Percentiles rank a stretch among this genome's conserved stretches.
Evolutionary conservation across 2,888 invertebrate genomes (phyloP).

Genomic region (Tachina lurida): DNA sequence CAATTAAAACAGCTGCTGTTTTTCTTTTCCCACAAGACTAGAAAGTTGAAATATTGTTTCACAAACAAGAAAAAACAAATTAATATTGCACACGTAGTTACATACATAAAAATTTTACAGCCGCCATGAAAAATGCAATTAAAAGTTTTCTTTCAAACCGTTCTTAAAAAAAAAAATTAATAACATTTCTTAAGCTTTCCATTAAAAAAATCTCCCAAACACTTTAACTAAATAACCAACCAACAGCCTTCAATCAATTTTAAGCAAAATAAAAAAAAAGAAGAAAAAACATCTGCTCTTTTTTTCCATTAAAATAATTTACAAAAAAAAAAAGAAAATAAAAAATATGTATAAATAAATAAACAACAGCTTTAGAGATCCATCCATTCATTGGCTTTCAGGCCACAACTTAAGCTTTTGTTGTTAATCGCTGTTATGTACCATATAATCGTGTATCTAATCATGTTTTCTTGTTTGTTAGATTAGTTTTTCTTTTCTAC

Average conservation of each 20-base stretch:
- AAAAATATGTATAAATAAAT: not conserved
- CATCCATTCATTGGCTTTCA: conserved; percentile 48
- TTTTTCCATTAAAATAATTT: conserved; percentile 56
- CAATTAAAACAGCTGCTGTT: too few species aligned
- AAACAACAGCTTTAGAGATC: conserved; percentile 14
- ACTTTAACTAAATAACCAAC: conserved; percentile 5
- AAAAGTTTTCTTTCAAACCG: not conserved
- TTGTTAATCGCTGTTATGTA: conserved; percentile 59
- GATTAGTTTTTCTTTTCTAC: conserved; percentile 63
- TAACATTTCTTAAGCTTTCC: not conserved
- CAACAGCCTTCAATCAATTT: conserved; percentile 51
- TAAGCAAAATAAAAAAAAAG: conserved; percentile 2
- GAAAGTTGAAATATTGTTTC: too few species aligned
- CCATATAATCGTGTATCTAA: conserved; percentile 69
- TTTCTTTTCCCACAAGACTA: too few species aligned
- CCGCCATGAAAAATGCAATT: not conserved
- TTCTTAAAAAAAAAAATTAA: not conserved
- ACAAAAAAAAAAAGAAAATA: conserved; percentile 16
- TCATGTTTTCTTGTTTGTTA: conserved; percentile 71
- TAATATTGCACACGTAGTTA: too few species aligned
- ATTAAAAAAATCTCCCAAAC: conserved; percentile 2
- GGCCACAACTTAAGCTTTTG: conserved; percentile 36
- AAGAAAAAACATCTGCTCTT: conserved; percentile 64
- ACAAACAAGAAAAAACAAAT: too few species aligned
- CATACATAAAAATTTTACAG: too few species aligned